phyloP scores from a whole-genome alignment of 2,888 invertebrate genomes.

The Carcina quercana region DNA sequence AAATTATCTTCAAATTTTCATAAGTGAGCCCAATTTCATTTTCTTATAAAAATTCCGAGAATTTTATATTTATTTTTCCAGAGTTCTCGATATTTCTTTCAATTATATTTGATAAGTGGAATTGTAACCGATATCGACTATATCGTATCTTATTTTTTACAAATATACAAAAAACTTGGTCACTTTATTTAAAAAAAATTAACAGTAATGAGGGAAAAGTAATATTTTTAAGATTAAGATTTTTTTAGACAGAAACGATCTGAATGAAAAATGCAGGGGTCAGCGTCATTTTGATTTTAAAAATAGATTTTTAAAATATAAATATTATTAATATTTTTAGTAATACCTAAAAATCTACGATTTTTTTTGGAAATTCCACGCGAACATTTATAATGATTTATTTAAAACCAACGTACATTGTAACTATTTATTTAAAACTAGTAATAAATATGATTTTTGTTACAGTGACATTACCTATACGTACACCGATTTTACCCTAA shows the following conservation, averaged over 20 bases:
- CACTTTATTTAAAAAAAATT: slow-evolving; percentile 37
- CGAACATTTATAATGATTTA: slow-evolving; percentile 32
- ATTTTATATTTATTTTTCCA: slow-evolving; percentile 36
- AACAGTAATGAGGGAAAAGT: slow-evolving; percentile 31
- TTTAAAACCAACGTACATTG: slow-evolving; percentile 28
- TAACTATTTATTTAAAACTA: slow-evolving; percentile 35
- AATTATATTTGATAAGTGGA: slow-evolving; percentile 6
- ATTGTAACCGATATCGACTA: slow-evolving; percentile 20
- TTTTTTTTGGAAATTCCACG: slow-evolving; percentile 22
- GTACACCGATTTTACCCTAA: too few species aligned
- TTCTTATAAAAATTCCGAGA: slow-evolving; percentile 33
- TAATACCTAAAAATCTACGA: slow-evolving; percentile 25
- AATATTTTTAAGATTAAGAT: slow-evolving; percentile 34
- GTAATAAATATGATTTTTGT: slow-evolving; percentile 36
- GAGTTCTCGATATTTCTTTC: slow-evolving; percentile 7
- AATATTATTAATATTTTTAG: slow-evolving; percentile 12
- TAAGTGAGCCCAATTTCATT: slow-evolving; percentile 48
- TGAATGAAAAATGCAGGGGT: slow-evolving; percentile 25
- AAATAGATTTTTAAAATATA: slow-evolving; percentile 8
- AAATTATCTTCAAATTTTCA: slow-evolving; percentile 38
- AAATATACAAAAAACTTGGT: slow-evolving; percentile 60
- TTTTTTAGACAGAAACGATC: slow-evolving; percentile 21
- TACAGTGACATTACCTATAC: slow-evolving; percentile 60
- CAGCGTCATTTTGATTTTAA: too few species aligned
- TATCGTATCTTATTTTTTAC: slow-evolving; percentile 38